Percentiles rank a stretch among this genome's conserved stretches.
Conservation (phyloP, 35 echinoderm and acorn worm genomes). For the Holothuria glaberrima region DNA sequence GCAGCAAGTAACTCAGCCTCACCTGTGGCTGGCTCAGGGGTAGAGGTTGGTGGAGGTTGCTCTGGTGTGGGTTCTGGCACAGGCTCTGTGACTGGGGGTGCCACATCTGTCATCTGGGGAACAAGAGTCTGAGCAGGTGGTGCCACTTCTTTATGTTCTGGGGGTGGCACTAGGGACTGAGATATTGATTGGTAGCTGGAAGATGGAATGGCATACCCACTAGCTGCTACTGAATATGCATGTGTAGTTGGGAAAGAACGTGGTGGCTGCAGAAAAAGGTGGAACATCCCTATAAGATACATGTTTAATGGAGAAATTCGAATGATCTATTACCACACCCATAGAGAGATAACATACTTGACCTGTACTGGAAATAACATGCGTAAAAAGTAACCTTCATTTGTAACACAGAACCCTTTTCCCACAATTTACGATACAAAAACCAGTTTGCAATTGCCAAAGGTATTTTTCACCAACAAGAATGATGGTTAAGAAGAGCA, state of each 20-base stretch:
- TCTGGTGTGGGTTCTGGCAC: neutral
- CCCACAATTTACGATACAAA: no score
- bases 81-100: constrained; percentile 35
- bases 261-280: neutral
- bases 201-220: no score
- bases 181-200: constrained; percentile 10
- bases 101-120: constrained; percentile 1
- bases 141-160: neutral
- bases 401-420: no score
- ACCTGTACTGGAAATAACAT: no score
- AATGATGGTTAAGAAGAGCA: no score
- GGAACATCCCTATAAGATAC: no score
- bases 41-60: neutral
- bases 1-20: constrained; percentile 17
- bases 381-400: no score
- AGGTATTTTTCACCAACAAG: no score
- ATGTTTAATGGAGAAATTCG: no score
- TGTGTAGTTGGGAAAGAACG: neutral
- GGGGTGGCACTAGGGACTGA: neutral
- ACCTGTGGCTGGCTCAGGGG: neutral
- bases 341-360: no score
- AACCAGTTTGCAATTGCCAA: no score
- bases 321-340: no score
- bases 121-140: neutral
- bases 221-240: constrained; percentile 7